Evolutionary conservation across 2,888 invertebrate species (phyloP), one percentile per base, ranked within the genome.

Genomic region (Cephus rjabovi): DNA sequence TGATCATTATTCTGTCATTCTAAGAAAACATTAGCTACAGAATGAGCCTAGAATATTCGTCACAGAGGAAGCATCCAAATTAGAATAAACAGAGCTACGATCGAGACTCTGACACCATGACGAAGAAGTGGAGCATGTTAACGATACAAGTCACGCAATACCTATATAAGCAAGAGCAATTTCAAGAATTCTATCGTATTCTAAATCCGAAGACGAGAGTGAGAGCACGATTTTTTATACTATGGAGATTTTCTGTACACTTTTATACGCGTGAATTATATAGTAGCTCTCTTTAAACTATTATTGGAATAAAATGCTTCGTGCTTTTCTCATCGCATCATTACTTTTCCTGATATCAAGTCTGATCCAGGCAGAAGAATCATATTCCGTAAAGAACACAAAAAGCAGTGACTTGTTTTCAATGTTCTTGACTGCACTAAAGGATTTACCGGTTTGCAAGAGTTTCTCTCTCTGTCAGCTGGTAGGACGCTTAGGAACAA

Each of bases 381-480:
- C 75, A 0, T 75, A 80, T 56, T 70, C 71, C 35, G 69, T 76
- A 12, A 79, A 79, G 34, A 76, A 73, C 30, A 75, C 79, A 15
- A 68, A 75, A 11, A 69, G 79, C 34, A 34, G 35, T 40, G 76
- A 71, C 69, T 73, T 81, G 31, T 81, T 80, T 74, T 80, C 83
- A 12, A 77, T 79, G n/a, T 75, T 83, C 73, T 75, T 76, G 23
- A 80, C 81, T 69, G 82, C 79, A 3, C 77, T 84, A 77, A 79
- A 77, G 30, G 79, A 83, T 76, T 75, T 82, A 74, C 74, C 81
- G 11, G 73, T 79, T 35, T 87, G 87, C 75, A 80, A 80, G 69
- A 83, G 83, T 81, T 81, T 83, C 34, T 78, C 84, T 56, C 73
- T 83, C 73, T 86, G 87, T 80, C 83, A 83, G 12, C 81, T 86